Evolutionary conservation across 2,113 vertebrate genomes (phyloP), one percentile per base, ranked within the genome.

Genomic region (rabbit (Oryctolagus cuniculus)): DNA sequence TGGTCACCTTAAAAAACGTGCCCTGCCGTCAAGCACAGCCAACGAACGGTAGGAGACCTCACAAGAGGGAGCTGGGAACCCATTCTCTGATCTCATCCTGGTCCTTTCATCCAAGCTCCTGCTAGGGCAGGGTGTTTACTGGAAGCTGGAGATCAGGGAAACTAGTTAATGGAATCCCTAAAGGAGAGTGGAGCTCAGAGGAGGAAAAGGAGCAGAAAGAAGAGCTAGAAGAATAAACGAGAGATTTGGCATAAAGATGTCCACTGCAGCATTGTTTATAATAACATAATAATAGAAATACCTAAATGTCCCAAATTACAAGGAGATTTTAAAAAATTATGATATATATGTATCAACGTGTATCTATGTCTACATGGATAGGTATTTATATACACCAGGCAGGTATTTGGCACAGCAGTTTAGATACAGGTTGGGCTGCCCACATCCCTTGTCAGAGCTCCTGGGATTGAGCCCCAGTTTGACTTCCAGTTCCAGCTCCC

Each of bases 271-370:
- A 25, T 6, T 61, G 15, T 83, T 82, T 27, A 31, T 38, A 73
- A 58, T 55, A 85, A 29, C 5, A 29, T 22, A 90, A 79, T 36
- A 53, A n/a, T 29, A 10, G 72, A 90, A 72, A 82, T 31, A 77
- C 44, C 10, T 64, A 19, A 86, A 55, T 49, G 69, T 58, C 22
- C 72, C 53, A 93, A 77, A 83, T 9, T 36, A 38, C 10, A 21
- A 53, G 17, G 63, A 86, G 51, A 53, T 73, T 66, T 83, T 72
- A 83, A 83, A 49, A 73, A 87, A 61, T 75, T 66, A 87, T 82
- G 36, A 5, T 61, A 1, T 49, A 31, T 16, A n/a, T 87, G 2
- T 89, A 89, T 75, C 5, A n/a, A 83, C 77, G 24, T 38, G 12
- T n/a, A 44, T 21, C 15, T 34, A 8, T 24, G 24, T 36, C 13